Conservation (phyloP, 2,888 invertebrate species). For the Strigamia crassipes region DNA sequence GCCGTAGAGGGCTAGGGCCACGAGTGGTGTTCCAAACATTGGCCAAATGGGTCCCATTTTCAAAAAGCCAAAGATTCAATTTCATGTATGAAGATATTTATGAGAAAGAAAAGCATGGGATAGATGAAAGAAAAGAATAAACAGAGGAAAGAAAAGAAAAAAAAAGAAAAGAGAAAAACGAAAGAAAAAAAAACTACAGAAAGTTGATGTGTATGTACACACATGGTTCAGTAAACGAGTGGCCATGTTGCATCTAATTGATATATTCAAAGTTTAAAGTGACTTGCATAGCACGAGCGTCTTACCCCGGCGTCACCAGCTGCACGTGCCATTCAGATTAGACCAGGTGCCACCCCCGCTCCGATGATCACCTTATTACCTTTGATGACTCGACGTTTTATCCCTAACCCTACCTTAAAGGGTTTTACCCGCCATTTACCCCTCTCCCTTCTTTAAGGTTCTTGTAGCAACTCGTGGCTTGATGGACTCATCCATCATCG, state of each 20-base stretch:
- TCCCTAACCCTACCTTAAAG: constrained; percentile 34
- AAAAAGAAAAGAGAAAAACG: background rate
- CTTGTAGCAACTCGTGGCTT: constrained; percentile 22
- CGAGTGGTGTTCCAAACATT: constrained; percentile 27
- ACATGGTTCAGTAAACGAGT: background rate
- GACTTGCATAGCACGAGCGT: constrained; percentile 14
- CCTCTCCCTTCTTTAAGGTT: constrained; percentile 26
- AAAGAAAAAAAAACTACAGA: background rate
- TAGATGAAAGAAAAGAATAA: background rate
- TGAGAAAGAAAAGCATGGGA: background rate
- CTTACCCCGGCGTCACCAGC: constrained; percentile 11
- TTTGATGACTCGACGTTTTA: constrained; percentile 37
- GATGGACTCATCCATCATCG: constrained; percentile 22
- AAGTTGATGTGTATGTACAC: too few species aligned
- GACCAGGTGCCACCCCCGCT: constrained; percentile 33
- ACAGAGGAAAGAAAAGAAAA: background rate
- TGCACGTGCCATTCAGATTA: constrained; percentile 28
- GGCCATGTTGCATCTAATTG: constrained; percentile 7
- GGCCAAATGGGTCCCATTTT: constrained; percentile 31
- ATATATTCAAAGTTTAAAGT: constrained; percentile 26
- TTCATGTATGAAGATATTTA: constrained; percentile 11
- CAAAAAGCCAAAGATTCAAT: constrained; percentile 25
- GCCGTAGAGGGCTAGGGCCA: background rate
- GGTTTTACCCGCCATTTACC: constrained; percentile 37
- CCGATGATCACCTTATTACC: constrained; percentile 34